Evolutionary conservation across 2,797 vertebrate species (phyloP).

Genomic region (Pristis pectinata): DNA sequence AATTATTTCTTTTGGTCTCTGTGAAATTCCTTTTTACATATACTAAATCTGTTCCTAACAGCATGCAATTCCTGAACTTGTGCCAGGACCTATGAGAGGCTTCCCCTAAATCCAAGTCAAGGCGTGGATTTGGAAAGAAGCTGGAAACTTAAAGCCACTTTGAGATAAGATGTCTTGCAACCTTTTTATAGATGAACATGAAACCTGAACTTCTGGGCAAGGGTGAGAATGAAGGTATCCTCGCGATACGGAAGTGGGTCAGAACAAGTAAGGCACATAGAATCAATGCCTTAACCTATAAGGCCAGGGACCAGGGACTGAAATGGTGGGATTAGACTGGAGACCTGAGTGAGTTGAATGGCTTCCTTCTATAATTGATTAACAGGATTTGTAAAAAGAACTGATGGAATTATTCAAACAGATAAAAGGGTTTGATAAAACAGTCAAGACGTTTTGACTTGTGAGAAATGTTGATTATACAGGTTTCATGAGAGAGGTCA

Average conservation of each 20-base stretch:
- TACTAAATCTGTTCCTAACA: slow-evolving; percentile 56
- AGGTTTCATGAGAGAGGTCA: no score
- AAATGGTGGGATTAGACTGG: no score
- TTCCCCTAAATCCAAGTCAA: slow-evolving; percentile 48
- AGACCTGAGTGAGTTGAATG: no score
- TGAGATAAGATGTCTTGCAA: neutral
- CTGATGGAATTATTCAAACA: no score
- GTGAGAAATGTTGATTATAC: no score
- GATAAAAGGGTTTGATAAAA: no score
- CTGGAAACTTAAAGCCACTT: slow-evolving; percentile 51
- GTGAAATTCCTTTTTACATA: slow-evolving; percentile 53
- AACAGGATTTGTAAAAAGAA: no score
- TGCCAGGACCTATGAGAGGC: slow-evolving; percentile 53
- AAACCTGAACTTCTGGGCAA: neutral
- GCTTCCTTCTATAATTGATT: no score
- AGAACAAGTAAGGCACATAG: neutral
- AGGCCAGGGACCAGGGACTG: no score
- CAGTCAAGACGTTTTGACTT: no score
- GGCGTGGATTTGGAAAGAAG: slow-evolving; percentile 52
- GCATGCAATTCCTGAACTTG: slow-evolving; percentile 54
- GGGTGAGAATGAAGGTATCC: neutral
- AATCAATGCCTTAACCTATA: no score
- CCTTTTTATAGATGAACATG: slow-evolving; percentile 27
- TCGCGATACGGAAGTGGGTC: neutral
- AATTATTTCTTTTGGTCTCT: slow-evolving; percentile 58